phyloP scores from a whole-genome alignment of 2,888 invertebrate species.

The Cryptus armator region DNA sequence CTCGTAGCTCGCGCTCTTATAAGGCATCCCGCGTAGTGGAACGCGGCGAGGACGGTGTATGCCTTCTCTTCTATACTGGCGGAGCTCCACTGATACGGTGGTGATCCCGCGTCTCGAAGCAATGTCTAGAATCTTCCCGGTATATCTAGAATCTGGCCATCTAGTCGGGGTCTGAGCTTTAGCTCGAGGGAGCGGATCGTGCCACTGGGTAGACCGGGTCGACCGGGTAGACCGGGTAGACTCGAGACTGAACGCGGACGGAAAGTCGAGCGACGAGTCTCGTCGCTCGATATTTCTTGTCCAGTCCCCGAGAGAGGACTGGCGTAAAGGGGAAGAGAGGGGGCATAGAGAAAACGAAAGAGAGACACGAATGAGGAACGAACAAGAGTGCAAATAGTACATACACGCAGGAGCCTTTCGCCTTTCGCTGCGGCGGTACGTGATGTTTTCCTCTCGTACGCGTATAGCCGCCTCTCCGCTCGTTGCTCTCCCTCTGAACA shows the following conservation, averaged over 20 bases:
- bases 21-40: slow-evolving; percentile 54
- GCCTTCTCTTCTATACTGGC: slow-evolving; percentile 23
- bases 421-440: slow-evolving; percentile 48
- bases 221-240: slow-evolving; percentile 27
- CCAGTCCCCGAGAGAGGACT: slow-evolving; percentile 24
- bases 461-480: slow-evolving; percentile 51
- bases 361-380: slow-evolving; percentile 56
- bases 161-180: slow-evolving; percentile 40
- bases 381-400: slow-evolving; percentile 55
- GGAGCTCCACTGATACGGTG: slow-evolving; percentile 17
- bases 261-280: slow-evolving; percentile 67
- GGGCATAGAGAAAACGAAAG: slow-evolving; percentile 19
- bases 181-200: slow-evolving; percentile 31
- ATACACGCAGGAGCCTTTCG: slow-evolving; percentile 56
- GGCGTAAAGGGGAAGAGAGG: slow-evolving; percentile 35
- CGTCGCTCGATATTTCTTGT: slow-evolving; percentile 65
- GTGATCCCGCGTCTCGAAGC: slow-evolving; percentile 38
- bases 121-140: slow-evolving; percentile 64
- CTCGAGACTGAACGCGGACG: slow-evolving; percentile 42
- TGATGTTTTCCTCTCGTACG: slow-evolving; percentile 47
- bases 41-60: slow-evolving; percentile 15
- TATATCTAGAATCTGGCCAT: slow-evolving; percentile 65
- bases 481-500: slow-evolving; percentile 54
- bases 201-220: slow-evolving; percentile 52
- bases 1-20: slow-evolving; percentile 60